Conservation (phyloP, 1,140 invertebrate species). For the Drosophila parabipectinata region DNA sequence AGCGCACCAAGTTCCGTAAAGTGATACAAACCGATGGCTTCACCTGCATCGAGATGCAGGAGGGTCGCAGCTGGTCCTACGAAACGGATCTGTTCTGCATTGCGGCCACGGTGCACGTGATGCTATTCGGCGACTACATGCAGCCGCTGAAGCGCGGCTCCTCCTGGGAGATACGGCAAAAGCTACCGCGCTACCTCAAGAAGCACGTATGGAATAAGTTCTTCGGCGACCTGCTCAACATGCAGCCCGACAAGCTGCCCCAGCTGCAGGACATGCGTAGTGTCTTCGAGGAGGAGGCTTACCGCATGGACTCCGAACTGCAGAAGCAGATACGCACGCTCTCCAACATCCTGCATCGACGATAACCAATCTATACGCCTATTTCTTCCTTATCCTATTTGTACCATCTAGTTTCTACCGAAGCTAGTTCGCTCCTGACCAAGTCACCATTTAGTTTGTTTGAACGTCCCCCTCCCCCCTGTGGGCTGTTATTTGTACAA, state of each 20-base stretch:
- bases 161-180: slow-evolving; percentile 86
- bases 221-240: slow-evolving; percentile 88
- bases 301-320: slow-evolving; percentile 84
- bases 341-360: slow-evolving; percentile 79
- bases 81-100: slow-evolving; percentile 96
- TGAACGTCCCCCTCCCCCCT: neutral
- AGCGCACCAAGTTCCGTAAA: slow-evolving; percentile 91
- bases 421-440: slow-evolving; percentile 1
- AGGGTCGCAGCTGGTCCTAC: slow-evolving; percentile 95
- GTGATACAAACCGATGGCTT: slow-evolving; percentile 89
- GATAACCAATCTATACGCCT: slow-evolving; percentile 60
- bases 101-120: slow-evolving; percentile 93
- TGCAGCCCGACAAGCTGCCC: slow-evolving; percentile 88
- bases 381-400: neutral
- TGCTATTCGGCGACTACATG: slow-evolving; percentile 95
- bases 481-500: neutral
- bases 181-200: slow-evolving; percentile 85
- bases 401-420: neutral
- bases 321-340: slow-evolving; percentile 82
- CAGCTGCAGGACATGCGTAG: slow-evolving; percentile 87
- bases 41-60: slow-evolving; percentile 94
- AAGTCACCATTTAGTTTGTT: slow-evolving; percentile 34
- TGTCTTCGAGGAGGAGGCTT: slow-evolving; percentile 86
- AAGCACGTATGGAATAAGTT: slow-evolving; percentile 88
- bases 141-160: slow-evolving; percentile 85